phyloP scores from a whole-genome alignment of 2,113 vertebrate species.

The Phalacrocorax carbo region DNA sequence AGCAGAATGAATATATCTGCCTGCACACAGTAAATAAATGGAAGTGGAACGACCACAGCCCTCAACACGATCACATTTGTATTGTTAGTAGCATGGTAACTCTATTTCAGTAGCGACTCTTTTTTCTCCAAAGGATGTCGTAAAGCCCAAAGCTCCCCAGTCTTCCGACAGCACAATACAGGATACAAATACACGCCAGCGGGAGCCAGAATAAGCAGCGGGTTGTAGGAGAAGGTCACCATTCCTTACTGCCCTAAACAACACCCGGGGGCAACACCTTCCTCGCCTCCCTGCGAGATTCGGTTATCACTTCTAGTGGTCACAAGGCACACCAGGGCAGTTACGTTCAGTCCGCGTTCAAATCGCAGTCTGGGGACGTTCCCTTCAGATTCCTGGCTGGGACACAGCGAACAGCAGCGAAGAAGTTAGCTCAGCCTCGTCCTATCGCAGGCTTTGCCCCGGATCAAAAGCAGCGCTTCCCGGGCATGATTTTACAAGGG shows the following conservation, averaged over 20 bases:
- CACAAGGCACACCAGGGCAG: no score
- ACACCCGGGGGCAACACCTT: rapidly evolving
- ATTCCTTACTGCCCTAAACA: rapidly evolving
- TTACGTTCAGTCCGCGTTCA: not conserved
- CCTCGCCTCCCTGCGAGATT: not conserved
- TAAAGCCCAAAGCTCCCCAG: not conserved
- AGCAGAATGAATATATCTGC: not conserved
- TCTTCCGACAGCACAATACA: rapidly evolving
- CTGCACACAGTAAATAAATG: not conserved
- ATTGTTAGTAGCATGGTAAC: not conserved
- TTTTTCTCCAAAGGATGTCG: not conserved
- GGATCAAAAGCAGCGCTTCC: not conserved
- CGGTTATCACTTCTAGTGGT: rapidly evolving
- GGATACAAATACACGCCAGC: not conserved
- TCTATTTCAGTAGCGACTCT: not conserved
- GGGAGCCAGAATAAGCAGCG: not conserved
- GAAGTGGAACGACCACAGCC: not conserved
- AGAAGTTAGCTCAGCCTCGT: not conserved
- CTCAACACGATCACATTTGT: not conserved
- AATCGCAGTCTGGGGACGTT: not conserved
- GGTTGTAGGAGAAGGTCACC: not conserved
- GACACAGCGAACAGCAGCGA: not conserved
- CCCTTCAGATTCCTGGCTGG: not conserved
- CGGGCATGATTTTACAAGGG: not conserved
- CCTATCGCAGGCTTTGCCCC: not conserved